phyloP scores from a whole-genome alignment of 64 coral and sea anemone species.

The Montipora foliosa region DNA sequence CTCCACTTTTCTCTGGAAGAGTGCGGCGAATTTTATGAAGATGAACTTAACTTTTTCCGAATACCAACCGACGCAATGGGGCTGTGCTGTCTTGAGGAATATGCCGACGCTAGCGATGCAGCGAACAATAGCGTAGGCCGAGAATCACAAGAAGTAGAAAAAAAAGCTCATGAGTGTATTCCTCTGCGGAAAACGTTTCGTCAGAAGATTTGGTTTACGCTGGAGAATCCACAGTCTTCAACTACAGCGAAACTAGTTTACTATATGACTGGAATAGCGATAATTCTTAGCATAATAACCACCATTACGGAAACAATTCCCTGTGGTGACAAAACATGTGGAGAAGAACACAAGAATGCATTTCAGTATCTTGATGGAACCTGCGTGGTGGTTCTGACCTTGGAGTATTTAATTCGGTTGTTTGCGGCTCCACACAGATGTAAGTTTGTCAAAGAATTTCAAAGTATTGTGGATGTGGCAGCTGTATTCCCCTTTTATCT shows the following conservation, averaged over 20 bases:
- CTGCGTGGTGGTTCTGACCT: conserved; percentile 80
- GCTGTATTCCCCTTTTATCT: conserved; percentile 91
- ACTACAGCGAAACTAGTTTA: conserved; percentile 69
- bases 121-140: no score
- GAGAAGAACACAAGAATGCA: conserved; percentile 58
- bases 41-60: conserved; percentile 81
- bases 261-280: conserved; percentile 74
- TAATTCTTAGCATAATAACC: conserved; percentile 82
- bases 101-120: conserved; percentile 45
- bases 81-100: conserved; percentile 87
- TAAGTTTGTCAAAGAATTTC: conserved; percentile 84
- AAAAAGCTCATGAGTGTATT: conserved; percentile 18
- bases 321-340: conserved; percentile 76
- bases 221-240: conserved; percentile 84
- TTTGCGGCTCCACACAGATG: conserved; percentile 72
- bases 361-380: conserved; percentile 78
- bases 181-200: conserved; percentile 55
- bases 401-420: conserved; percentile 89
- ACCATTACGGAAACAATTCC: conserved; percentile 90
- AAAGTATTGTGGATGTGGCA: conserved; percentile 85
- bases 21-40: conserved; percentile 81
- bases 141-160: conserved; percentile 2
- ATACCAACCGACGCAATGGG: conserved; percentile 76
- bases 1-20: conserved; percentile 91
- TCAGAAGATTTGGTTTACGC: conserved; percentile 71